Conservation (phyloP, 1,140 invertebrate species). For the Penaeus japonicus region DNA sequence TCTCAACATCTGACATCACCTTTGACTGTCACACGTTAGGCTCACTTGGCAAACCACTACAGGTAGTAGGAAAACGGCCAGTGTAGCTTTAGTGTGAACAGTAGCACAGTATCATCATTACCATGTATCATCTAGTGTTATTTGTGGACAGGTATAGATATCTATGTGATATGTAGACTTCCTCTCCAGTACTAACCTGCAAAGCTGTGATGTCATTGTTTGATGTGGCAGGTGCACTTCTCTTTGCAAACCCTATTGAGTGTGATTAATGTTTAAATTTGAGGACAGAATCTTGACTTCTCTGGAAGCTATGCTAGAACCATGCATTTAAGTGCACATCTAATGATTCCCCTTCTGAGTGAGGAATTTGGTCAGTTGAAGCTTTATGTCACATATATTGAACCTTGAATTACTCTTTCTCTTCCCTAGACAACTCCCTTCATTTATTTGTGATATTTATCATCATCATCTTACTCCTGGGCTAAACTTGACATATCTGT, state of each 20-base stretch:
- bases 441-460: slow-evolving; percentile 45
- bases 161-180: slow-evolving; percentile 51
- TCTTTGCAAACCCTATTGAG: slow-evolving; percentile 21
- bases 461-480: slow-evolving; percentile 35
- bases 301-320: slow-evolving; percentile 33
- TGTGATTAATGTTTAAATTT: slow-evolving; percentile 30
- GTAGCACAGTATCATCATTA: slow-evolving; percentile 29
- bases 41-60: slow-evolving; percentile 3
- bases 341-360: background rate
- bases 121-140: slow-evolving; percentile 39
- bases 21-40: slow-evolving; percentile 43
- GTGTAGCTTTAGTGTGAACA: slow-evolving; percentile 41
- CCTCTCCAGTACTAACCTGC: slow-evolving; percentile 42
- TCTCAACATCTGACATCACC: slow-evolving; percentile 53
- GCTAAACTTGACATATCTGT: slow-evolving; percentile 46
- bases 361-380: slow-evolving; percentile 41
- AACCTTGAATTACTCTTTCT: background rate
- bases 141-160: slow-evolving; percentile 41
- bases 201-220: slow-evolving; percentile 47
- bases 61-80: background rate
- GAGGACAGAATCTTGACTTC: slow-evolving; percentile 47
- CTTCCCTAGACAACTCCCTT: slow-evolving; percentile 11
- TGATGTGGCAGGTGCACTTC: slow-evolving; percentile 34
- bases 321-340: slow-evolving; percentile 30
- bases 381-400: slow-evolving; percentile 39